A percentile compares a stretch with the other conserved stretches of the same genome.
These are phyloP conservation scores for Pseudobourletiella spinata DNA, from an alignment of 1,140 invertebrate genomes.

Conservation along the genomic window DNA sequence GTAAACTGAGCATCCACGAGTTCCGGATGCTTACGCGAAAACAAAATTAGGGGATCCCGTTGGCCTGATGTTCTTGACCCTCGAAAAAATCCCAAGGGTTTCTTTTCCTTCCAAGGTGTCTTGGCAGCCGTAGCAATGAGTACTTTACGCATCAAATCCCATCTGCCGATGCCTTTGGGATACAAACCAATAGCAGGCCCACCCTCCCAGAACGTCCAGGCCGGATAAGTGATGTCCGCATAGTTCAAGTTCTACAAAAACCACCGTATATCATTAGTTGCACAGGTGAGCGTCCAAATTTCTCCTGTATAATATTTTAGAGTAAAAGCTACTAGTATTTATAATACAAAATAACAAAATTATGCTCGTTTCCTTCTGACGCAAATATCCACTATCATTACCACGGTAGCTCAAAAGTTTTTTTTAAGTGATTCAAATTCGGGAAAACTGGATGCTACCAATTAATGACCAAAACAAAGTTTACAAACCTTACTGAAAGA, in stretches of 20 bases:
- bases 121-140: constrained; percentile 55
- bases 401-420: too few relatives aligned
- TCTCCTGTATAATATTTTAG: too few relatives aligned
- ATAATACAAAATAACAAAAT: too few relatives aligned
- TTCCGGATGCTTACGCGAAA: constrained; percentile 67
- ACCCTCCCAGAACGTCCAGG: constrained; percentile 75
- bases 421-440: too few relatives aligned
- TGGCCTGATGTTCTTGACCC: constrained; percentile 87
- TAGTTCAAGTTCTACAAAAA: constrained; percentile 60
- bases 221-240: constrained; percentile 89
- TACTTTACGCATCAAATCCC: constrained; percentile 71
- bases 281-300: constrained; percentile 14
- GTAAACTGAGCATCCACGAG: constrained; percentile 89
- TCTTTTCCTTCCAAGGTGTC: constrained; percentile 71
- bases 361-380: too few relatives aligned
- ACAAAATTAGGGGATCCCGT: constrained; percentile 75
- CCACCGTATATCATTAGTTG: too few relatives aligned
- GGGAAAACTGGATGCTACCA: too few relatives aligned
- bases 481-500: constrained; percentile 97
- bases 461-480: too few relatives aligned
- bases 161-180: constrained; percentile 82
- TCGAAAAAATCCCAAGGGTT: constrained; percentile 71
- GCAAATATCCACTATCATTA: too few relatives aligned
- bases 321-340: too few relatives aligned
- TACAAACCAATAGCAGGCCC: constrained; percentile 89